Evolutionary conservation across 2,888 invertebrate species (phyloP).

Genomic region (Chrysotoxum bicinctum): DNA sequence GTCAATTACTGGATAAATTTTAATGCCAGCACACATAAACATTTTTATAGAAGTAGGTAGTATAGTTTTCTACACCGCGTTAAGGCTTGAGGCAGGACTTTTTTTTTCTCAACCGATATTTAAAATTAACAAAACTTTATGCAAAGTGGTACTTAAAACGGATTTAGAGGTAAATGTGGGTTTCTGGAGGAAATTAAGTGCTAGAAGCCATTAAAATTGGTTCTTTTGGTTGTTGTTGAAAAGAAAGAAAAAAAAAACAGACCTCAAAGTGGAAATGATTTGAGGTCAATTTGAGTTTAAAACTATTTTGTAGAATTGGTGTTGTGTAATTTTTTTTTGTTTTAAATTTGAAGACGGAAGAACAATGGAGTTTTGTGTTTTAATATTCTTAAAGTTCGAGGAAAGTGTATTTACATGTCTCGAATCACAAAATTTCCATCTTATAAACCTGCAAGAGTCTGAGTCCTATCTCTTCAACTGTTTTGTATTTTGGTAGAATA

Average conservation of each 20-base stretch:
- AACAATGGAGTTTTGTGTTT: background rate
- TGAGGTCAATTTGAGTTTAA: slow-evolving; percentile 1
- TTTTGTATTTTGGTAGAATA: too few relatives aligned
- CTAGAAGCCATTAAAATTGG: slow-evolving; percentile 40
- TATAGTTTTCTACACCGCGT: background rate
- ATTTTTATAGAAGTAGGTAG: background rate
- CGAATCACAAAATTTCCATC: too few relatives aligned
- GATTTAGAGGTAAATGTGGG: slow-evolving; percentile 56
- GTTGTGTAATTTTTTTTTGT: background rate
- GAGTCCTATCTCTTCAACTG: too few relatives aligned
- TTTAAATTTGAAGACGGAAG: background rate
- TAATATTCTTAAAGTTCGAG: background rate
- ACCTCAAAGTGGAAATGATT: background rate
- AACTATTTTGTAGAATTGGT: background rate
- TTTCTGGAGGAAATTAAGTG: slow-evolving; percentile 57
- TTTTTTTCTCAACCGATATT: background rate
- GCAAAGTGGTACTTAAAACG: slow-evolving; percentile 27
- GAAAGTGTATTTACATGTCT: background rate
- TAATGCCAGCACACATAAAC: slow-evolving; percentile 4
- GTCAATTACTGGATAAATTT: slow-evolving; percentile 66
- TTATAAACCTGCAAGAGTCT: too few relatives aligned
- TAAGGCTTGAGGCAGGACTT: background rate
- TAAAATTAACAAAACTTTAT: slow-evolving; percentile 19
- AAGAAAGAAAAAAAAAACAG: background rate
- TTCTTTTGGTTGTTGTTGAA: background rate